phyloP scores from a whole-genome alignment of 2,888 invertebrate species.

The Melinaea menophilus region DNA sequence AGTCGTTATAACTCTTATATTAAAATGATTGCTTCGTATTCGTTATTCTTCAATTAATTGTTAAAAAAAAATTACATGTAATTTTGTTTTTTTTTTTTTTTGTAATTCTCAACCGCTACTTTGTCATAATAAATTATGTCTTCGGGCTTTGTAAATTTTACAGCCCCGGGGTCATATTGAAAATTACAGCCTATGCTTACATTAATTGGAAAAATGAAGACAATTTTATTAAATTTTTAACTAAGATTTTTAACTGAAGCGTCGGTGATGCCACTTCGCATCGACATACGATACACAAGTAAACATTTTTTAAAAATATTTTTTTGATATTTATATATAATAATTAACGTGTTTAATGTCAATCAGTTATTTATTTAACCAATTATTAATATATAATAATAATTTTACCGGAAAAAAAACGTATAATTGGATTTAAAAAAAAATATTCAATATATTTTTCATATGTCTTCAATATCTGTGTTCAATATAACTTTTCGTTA shows the following conservation, averaged over 20 bases:
- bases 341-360: too few relatives aligned
- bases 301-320: too few relatives aligned
- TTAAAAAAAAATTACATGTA: background rate
- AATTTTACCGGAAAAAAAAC: too few relatives aligned
- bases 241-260: background rate
- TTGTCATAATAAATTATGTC: slow-evolving; percentile 11
- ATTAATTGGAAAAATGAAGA: slow-evolving; percentile 22
- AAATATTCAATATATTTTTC: too few relatives aligned
- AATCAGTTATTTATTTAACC: too few relatives aligned
- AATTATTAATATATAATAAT: too few relatives aligned
- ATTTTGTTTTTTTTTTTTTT: slow-evolving; percentile 28
- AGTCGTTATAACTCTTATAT: slow-evolving; percentile 32
- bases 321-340: too few relatives aligned
- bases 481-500: too few relatives aligned
- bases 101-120: slow-evolving; percentile 13
- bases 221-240: slow-evolving; percentile 30
- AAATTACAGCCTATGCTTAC: slow-evolving; percentile 18
- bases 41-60: slow-evolving; percentile 30
- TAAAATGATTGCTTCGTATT: slow-evolving; percentile 30
- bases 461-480: too few relatives aligned
- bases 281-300: too few relatives aligned
- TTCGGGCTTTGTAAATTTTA: slow-evolving; percentile 22
- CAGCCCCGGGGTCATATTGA: slow-evolving; percentile 31
- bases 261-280: background rate
- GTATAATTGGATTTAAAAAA: too few relatives aligned